A percentile compares a stretch with the other conserved stretches of the same genome.
These are phyloP conservation scores for Neodiprion pinetum DNA, from an alignment of 1,140 invertebrate genomes.

Conservation along the genomic window DNA sequence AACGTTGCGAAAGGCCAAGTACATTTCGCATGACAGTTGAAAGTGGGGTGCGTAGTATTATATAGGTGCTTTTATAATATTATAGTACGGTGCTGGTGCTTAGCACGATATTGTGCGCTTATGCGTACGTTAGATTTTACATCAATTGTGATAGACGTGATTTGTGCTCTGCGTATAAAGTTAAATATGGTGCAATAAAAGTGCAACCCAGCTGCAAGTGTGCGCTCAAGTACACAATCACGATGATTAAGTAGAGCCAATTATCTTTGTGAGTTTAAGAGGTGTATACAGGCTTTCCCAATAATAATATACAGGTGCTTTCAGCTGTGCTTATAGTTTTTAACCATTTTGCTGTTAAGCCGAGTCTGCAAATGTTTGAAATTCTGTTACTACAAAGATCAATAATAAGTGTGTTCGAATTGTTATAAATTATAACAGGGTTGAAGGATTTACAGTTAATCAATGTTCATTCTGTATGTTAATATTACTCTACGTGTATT, in stretches of 20 bases:
- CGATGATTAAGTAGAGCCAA: not conserved
- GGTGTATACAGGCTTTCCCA: not conserved
- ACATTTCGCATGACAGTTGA: slow-evolving; percentile 41
- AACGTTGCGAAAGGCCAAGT: slow-evolving; percentile 1
- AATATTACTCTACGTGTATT: too few species aligned
- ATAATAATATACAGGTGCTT: slow-evolving; percentile 48
- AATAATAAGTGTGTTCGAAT: too few species aligned
- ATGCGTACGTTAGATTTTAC: slow-evolving; percentile 2
- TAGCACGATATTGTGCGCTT: slow-evolving; percentile 24
- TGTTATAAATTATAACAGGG: too few species aligned
- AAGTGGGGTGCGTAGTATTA: slow-evolving; percentile 44
- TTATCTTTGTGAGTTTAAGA: not conserved
- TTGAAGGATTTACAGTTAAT: too few species aligned
- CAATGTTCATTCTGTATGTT: too few species aligned
- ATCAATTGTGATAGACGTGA: not conserved
- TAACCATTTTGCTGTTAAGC: slow-evolving; percentile 44
- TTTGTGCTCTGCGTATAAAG: not conserved
- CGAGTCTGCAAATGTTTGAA: slow-evolving; percentile 46
- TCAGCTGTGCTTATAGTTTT: slow-evolving; percentile 50
- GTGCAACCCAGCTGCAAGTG: not conserved
- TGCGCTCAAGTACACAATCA: not conserved
- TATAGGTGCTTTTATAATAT: slow-evolving; percentile 41
- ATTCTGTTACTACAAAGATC: too few species aligned
- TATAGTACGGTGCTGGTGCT: slow-evolving; percentile 37
- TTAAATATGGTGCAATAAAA: not conserved